Percentiles rank a stretch among this genome's conserved stretches.
phyloP scores from a whole-genome alignment of 92 coral and sea anemone genomes.

The Porites divaricata region DNA sequence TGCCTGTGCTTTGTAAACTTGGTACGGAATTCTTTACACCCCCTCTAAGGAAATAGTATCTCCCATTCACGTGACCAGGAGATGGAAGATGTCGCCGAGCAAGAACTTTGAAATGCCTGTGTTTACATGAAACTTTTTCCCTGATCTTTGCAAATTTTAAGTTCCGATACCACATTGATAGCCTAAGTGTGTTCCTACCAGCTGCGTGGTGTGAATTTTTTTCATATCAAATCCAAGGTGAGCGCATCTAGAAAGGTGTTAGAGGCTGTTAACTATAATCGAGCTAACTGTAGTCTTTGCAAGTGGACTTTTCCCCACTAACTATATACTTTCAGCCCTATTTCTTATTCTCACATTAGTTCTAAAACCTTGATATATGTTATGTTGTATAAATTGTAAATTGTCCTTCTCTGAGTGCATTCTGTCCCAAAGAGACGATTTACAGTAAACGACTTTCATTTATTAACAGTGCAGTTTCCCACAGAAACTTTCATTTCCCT shows the following conservation, averaged over 20 bases:
- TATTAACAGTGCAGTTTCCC: background rate
- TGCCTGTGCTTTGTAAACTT: no score
- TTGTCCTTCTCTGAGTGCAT: background rate
- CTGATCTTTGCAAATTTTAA: conserved; percentile 13
- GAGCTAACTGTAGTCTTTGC: background rate
- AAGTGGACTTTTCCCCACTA: background rate
- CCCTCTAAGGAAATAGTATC: conserved; percentile 28
- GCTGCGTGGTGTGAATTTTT: background rate
- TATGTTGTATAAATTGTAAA: background rate
- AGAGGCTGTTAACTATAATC: conserved; percentile 1
- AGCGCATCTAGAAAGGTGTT: background rate
- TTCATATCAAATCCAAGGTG: conserved; percentile 16
- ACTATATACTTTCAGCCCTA: background rate
- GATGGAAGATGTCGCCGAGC: conserved; percentile 41
- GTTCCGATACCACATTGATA: background rate
- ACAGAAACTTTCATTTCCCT: background rate
- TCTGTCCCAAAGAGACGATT: background rate
- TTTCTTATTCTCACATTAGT: background rate
- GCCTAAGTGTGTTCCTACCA: background rate
- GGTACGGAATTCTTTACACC: conserved; percentile 11
- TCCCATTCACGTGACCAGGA: conserved; percentile 41
- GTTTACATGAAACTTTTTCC: conserved; percentile 33
- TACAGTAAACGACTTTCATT: background rate
- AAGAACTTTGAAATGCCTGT: background rate
- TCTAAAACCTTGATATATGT: background rate